Base-by-base conservation (phyloP, 2,113 vertebrate genomes). In the Ciconia boyciana region DNA sequence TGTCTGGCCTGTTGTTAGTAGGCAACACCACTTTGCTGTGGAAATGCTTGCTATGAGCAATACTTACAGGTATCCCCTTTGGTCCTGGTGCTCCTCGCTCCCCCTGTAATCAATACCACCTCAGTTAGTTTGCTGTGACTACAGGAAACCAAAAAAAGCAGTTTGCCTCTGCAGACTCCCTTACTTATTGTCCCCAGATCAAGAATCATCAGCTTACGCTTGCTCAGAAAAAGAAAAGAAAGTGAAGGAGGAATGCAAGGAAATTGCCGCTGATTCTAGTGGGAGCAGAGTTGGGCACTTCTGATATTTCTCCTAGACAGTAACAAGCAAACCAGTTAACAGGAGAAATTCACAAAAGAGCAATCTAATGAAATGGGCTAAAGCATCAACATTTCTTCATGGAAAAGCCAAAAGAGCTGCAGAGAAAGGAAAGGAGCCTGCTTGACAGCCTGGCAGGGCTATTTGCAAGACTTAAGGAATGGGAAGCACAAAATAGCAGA, bases 11-110 rank as follows among this genome's bases (percentile, higher is more conserved):
- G 36, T 44, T 54, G 16, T 77, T 46, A 77, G 32, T 20, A 58
- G 58, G 49, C 68, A 89, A 2, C 32, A 55, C 58, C 15, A 61
- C 9, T 66, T 28, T 91, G 12, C 20, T 26, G 41, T 71, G 65
- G 55, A 70, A 68, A 57, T 51, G 19, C 49, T 21, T 46, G 20
- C 48, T 61, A 14, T 51, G 9, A 62, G 66, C 15, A 83, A 83
- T 97, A 99, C 99, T 99, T 98, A 99, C 99, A 94, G 99, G 99
- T 97, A 99, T 98, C 97, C 99, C 99, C 69, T 98, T 98, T 89
- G 98, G 98, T 97, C 99, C 99, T 58, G 99, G 99, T 95, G 99
- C 98, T 44, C 99, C 99, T 98, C 98, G 98, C 49, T 99, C 98
- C 14, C 99, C 99, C 99, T 99, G 95, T 69, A 98, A 98, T 96